Evolutionary conservation across 2,888 invertebrate genomes (phyloP), one percentile per base, ranked within the genome.

Genomic region (Thymelicus lineola): DNA sequence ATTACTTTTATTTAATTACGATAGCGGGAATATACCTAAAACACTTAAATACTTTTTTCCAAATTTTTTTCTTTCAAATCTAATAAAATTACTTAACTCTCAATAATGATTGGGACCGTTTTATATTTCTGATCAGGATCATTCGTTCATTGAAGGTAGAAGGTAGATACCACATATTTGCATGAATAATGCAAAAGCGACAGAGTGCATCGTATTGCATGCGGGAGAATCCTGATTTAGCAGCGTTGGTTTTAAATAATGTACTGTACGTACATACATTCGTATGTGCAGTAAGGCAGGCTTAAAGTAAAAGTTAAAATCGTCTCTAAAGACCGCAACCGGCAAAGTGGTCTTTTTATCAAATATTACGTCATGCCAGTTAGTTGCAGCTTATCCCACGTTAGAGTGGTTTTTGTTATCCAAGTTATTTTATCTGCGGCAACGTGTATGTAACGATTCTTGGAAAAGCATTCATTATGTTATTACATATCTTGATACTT

Each of bases 181-280:
- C 55, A 79, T 80, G 80, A 80, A 80, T 82, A 77, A 81, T 80
- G 77, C 77, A 80, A 72, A 38, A 73, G 72, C 67, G 42, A 74
- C 73, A 70, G 76, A 79, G 77, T 80, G 75, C 75, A 80, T 80
- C 80, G 75, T 75, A 71, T 72, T 78, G 77, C 70, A 78, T 79
- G 79, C 72, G 73, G 79, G 72, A 80, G 79, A 78, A 80, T 72
- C 72, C 65, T 73, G 66, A 71, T 71, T 70, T 67, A 73, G 66
- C 72, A 66, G 58, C 61, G 48, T 50, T 38, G 67, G 42, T 50
- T 71, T 73, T 72, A 71, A 70, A 73, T 73, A 72, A 71, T 28
- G 28, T 28, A 28, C 28, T 28, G 28, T 28, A 28, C 28, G 28
- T 28, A 28, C 28, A 3, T 28, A 28, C 28, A 72, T n/a, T 12